Percentiles rank a stretch among this genome's conserved stretches.
Conservation (phyloP, 2,797 vertebrate genomes). For the Parauchenoglanis ngamensis region DNA sequence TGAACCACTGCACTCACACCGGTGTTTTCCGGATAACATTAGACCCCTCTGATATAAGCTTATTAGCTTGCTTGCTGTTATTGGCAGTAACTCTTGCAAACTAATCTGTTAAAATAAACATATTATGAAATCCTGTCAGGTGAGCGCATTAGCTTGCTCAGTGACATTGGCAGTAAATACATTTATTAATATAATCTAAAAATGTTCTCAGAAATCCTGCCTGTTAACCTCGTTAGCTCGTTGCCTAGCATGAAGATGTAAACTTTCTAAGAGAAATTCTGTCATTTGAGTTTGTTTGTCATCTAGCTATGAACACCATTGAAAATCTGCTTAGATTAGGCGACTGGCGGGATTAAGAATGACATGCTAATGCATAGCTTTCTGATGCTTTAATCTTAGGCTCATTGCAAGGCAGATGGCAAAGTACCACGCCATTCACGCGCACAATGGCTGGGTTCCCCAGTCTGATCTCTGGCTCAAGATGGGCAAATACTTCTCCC, state of each 20-base stretch:
- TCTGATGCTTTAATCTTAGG: slow-evolving; percentile 64
- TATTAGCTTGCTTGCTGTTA: no score
- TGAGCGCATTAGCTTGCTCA: background rate
- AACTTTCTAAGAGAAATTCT: no score
- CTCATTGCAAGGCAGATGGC: slow-evolving; percentile 93
- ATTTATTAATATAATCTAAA: background rate
- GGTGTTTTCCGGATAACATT: no score
- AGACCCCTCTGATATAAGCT: no score
- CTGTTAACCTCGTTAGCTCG: no score
- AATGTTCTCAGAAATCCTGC: no score
- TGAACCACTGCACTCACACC: no score
- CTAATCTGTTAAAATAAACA: no score
- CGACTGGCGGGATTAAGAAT: background rate
- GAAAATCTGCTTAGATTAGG: background rate
- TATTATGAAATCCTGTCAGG: background rate
- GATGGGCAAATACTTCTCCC: slow-evolving; percentile 94
- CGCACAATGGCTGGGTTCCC: slow-evolving; percentile 97
- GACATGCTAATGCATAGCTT: slow-evolving; percentile 4
- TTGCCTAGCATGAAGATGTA: no score
- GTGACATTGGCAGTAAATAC: background rate
- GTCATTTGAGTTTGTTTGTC: background rate
- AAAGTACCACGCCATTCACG: slow-evolving; percentile 96
- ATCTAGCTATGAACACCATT: background rate
- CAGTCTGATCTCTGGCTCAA: slow-evolving; percentile 95
- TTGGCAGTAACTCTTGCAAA: no score